Conservation (phyloP, 2,888 invertebrate species). For the Philopedon plagiatum region DNA sequence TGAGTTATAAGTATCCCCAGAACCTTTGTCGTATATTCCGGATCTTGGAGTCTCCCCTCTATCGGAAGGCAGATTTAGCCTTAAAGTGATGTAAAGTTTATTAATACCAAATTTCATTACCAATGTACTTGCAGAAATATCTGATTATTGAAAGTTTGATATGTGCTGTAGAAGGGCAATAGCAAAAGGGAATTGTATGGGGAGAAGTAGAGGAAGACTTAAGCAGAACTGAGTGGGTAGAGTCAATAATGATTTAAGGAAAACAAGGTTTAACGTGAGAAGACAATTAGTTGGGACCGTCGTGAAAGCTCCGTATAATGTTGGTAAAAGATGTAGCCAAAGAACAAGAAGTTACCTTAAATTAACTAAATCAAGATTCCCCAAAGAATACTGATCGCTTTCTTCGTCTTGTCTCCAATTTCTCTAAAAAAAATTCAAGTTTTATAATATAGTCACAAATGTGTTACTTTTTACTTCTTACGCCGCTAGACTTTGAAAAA, state of each 20-base stretch:
- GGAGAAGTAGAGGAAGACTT: too few relatives aligned
- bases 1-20: constrained; percentile 51
- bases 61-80: constrained; percentile 53
- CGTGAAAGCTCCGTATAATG: too few relatives aligned
- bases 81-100: constrained; percentile 11
- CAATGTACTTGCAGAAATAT: not conserved
- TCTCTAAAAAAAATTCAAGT: constrained; percentile 24
- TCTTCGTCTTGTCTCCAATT: constrained; percentile 53
- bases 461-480: constrained; percentile 44
- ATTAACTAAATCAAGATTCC: constrained; percentile 65
- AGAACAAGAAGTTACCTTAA: too few relatives aligned
- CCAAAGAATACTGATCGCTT: constrained; percentile 62
- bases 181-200: too few relatives aligned
- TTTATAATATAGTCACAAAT: constrained; percentile 10
- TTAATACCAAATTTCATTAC: not conserved
- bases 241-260: too few relatives aligned
- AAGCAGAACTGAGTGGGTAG: too few relatives aligned
- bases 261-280: too few relatives aligned
- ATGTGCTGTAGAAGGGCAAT: too few relatives aligned
- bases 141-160: too few relatives aligned
- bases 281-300: too few relatives aligned
- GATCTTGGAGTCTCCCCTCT: constrained; percentile 35
- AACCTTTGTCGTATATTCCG: constrained; percentile 49
- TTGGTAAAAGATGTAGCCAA: too few relatives aligned
- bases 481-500: constrained; percentile 59